Base-by-base conservation (phyloP, 1,140 invertebrate species). In the Plectrocnemia conspersa region DNA sequence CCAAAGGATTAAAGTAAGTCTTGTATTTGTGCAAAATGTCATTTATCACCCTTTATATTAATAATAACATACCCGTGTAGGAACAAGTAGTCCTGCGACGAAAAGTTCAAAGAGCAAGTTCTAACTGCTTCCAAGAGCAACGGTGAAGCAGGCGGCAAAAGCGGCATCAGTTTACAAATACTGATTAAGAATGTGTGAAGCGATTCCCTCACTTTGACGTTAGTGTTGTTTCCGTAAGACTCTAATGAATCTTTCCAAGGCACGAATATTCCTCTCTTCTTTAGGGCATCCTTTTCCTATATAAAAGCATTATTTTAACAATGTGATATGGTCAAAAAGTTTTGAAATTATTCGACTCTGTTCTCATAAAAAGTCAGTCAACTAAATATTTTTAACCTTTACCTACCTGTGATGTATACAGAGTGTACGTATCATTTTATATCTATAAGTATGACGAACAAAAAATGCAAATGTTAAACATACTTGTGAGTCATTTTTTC, bases 81-180 rank as follows among this genome's bases (percentile, higher is more conserved):
- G 66, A 97, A 97, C 64, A 86, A 82, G 66, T 97, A 92, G 73
- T 98, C 94, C 2, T 85, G 79, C 19, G 88, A 81, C 3, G 85
- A 83, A 69, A 97, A 97, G 62, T 85, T 82, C 25, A 97, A 82
- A 21, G 89, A 91, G 85, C 92, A 97, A 71, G 93, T 97, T 59
- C 91, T 79, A 10, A 98, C 87, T 2, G 93, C 93, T 72, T 94
- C 93, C 70, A 93, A 85, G 65, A 93, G 88, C 2, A 94, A 72
- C 1, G 92, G 81, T 11, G 91, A 93, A 0, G 91, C 89, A 44
- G 88, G 80, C 0, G 91, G 90, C 50, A 96, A 75, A 22, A 90
- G 76, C n/a, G 93, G 84, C 80, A 96, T 96, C 10, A 97, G 77
- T 67, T 96, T 90, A 7, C 92, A 88, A 44, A 97, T 88, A 0